Evolutionary conservation across 2,797 vertebrate genomes (phyloP), one percentile per base, ranked within the genome.

Genomic region (Pseudopleuronectes americanus): DNA sequence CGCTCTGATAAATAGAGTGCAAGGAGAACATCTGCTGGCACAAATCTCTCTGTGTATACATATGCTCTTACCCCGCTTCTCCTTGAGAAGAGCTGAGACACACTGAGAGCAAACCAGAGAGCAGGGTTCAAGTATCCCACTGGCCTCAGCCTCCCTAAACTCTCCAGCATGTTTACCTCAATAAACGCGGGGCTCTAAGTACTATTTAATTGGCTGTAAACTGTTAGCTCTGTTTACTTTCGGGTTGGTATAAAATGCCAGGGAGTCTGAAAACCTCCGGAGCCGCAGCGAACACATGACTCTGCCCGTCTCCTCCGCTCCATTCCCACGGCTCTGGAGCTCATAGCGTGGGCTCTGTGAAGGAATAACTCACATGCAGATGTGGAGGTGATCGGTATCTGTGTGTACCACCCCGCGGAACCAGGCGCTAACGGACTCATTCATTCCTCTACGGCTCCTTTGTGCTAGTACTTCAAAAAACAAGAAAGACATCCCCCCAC

Each of bases 191-290:
- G 62, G 68, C 72, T 88, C 87, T 94, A 96, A 97, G 95, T 93
- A 94, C 95, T 94, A 94, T 96, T 97, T 96, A 97, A 98, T 96
- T 96, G 96, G 95, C 95, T 96, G 95, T 96, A 96, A 97, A 97
- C 84, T 92, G 91, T 90, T 84, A 74, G 85, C 87, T 89, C 86
- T 96, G 95, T 97, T 97, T 96, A 95, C 95, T 95, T 95, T 94
- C 84, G 77, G 88, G 93, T 90, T 94, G 93, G 95, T 95, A 96
- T 94, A 95, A 96, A 96, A 95, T 94, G 92, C 93, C 93, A 93
- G 92, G 90, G 89, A 91, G 90, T 93, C 94, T 96, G 93, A 95
- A 96, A 94, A 85, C 65, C 89, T 81, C 93, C 95, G 94, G 71
- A 80, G 94, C 93, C 63, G 16, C 59, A 59, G 68, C 69, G 78